Conservation (phyloP, 1,140 invertebrate species). For the Anthonomus grandis region DNA sequence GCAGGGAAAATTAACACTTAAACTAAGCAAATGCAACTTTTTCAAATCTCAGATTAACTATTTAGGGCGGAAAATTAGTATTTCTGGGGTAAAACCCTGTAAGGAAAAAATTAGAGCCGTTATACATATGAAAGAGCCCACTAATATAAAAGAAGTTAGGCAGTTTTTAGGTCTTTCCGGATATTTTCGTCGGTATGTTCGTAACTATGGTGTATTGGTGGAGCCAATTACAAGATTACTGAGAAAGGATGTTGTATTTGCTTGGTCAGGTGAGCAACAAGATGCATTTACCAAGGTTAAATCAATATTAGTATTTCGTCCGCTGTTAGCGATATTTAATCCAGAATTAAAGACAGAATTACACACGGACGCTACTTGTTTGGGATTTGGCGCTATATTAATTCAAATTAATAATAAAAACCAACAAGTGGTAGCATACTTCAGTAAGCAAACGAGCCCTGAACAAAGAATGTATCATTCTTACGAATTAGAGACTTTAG, state of each 20-base stretch:
- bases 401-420: no score
- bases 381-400: no score
- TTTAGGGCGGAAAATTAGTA: conserved; percentile 37
- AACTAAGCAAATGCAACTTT: conserved; percentile 42
- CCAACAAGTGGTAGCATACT: no score
- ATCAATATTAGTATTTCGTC: background rate
- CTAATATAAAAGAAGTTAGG: conserved; percentile 37
- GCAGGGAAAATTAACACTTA: no score
- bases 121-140: conserved; percentile 35
- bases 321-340: background rate
- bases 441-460: conserved; percentile 23
- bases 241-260: conserved; percentile 21
- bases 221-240: conserved; percentile 10
- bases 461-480: conserved; percentile 39
- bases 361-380: conserved; percentile 4
- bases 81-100: conserved; percentile 35
- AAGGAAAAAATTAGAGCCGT: conserved; percentile 40
- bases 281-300: conserved; percentile 13
- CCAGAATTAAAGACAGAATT: background rate
- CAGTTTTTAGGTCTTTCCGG: conserved; percentile 39
- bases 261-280: conserved; percentile 3
- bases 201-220: conserved; percentile 14
- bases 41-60: conserved; percentile 36
- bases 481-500: conserved; percentile 41
- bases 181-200: conserved; percentile 42